These are phyloP conservation scores for Nesidiocoris tenuis DNA, from an alignment of 2,888 invertebrate genomes.

Conservation along the genomic window DNA sequence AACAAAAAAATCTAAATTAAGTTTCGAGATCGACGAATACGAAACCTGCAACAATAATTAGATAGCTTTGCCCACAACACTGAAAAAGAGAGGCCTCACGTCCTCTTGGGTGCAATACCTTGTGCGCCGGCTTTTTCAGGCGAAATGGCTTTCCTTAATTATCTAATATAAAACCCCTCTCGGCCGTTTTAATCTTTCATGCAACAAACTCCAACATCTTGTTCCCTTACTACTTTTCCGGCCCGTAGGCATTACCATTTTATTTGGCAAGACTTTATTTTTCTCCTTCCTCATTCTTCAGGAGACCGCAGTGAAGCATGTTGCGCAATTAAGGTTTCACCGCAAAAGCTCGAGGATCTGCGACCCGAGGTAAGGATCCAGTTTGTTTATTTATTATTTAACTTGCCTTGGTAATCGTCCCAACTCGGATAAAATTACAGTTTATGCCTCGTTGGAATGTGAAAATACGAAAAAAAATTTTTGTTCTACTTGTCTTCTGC, in stretches of 20 bases:
- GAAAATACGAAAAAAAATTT: too few species aligned
- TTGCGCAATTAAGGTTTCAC: slow-evolving; percentile 40
- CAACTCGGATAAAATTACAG: slow-evolving; percentile 24
- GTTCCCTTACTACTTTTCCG: slow-evolving; percentile 6
- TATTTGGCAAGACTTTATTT: slow-evolving; percentile 34
- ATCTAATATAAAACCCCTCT: slow-evolving; percentile 41
- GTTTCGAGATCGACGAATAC: too few species aligned
- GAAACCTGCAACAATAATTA: too few species aligned
- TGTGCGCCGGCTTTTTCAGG: background rate
- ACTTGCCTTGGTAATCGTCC: slow-evolving; percentile 26
- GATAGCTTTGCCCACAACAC: background rate
- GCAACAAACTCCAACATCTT: slow-evolving; percentile 13
- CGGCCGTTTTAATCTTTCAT: slow-evolving; percentile 28
- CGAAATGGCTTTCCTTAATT: slow-evolving; percentile 38
- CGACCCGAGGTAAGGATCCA: slow-evolving; percentile 25
- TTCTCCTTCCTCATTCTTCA: background rate
- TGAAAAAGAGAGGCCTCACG: background rate
- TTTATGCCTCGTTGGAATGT: too few species aligned
- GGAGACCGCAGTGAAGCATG: slow-evolving; percentile 39
- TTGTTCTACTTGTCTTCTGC: too few species aligned
- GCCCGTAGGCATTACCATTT: slow-evolving; percentile 31
- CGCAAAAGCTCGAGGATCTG: too few species aligned
- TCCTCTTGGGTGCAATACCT: slow-evolving; percentile 33
- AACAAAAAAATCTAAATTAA: too few species aligned
- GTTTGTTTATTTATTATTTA: slow-evolving; percentile 35